Conservation (phyloP, 2,888 invertebrate genomes). For the Parascotia fuliginaria region DNA sequence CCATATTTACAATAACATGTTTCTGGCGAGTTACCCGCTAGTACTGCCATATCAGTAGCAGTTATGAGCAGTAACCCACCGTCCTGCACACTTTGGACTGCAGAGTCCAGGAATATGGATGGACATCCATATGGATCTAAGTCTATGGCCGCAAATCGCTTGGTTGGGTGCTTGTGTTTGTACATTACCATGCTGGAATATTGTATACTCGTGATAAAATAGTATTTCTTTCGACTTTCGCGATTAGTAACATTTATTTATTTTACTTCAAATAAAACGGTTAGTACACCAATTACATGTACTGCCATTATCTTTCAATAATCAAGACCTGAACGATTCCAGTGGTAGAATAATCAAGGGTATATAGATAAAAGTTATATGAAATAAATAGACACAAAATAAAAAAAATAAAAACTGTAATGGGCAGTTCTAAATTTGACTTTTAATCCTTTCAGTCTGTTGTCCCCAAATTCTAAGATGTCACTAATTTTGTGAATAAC, state of each 20-base stretch:
- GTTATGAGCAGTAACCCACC: constrained; percentile 97
- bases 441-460: too few species aligned
- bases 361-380: too few species aligned
- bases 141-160: constrained; percentile 95
- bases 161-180: constrained; percentile 87
- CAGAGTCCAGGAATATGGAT: constrained; percentile 95
- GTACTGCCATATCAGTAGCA: constrained; percentile 98
- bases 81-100: constrained; percentile 92
- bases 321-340: too few species aligned
- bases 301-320: too few species aligned
- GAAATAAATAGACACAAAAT: too few species aligned
- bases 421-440: too few species aligned
- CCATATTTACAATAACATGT: constrained; percentile 98
- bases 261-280: too few species aligned
- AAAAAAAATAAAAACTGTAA: too few species aligned
- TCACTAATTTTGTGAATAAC: too few species aligned
- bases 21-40: constrained; percentile 98
- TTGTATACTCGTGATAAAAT: not conserved
- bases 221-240: not conserved
- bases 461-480: too few species aligned
- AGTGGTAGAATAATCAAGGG: too few species aligned
- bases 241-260: not conserved
- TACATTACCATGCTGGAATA: constrained; percentile 93
- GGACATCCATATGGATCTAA: constrained; percentile 99
- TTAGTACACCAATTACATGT: too few species aligned